Base-by-base conservation (phyloP, 2,797 vertebrate genomes). In the Cyprinodon diabolis region DNA sequence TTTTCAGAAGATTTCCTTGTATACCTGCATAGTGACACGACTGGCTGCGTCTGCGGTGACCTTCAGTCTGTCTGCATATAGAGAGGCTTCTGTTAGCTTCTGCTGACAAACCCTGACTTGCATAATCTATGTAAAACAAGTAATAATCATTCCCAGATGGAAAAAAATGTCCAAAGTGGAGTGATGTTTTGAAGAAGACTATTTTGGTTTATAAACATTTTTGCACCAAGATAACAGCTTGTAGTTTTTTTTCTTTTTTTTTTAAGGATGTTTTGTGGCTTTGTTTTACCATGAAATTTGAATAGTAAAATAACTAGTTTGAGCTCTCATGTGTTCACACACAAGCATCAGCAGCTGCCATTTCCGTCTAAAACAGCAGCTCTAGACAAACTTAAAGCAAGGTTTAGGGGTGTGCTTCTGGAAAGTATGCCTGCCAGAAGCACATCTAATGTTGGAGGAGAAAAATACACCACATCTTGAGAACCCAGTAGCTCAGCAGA, bases 1-100 rank as follows among this genome's bases (percentile, higher is more conserved):
- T 83, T 87, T 75, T 83, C 57, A 62, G 54, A 62, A 76, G 77
- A 75, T 74, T 89, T 87, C 82, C 85, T 83, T 0, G 0, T 83
- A 17, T 73, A 10, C 1, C 2, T 11, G 66, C 58, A 69, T 65
- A 1, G 14, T 58, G 25, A 58, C 9, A 25, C 0, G 35, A 7
- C 13, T 52, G 45, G 58, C 15, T 37, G 10, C 7, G 45, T 10
- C 2, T n/a, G n/a, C 19, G 5, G 3, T 8, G 11, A 71, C 37
- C 47, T 17, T n/a, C 3, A 12, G 7, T 0, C 25, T 48, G 13
- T 40, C 2, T 66, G 43, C 37, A 80, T 48, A 85, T 30, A 30
- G 8, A 68, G 48, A 63, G 21, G 17, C 47, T 15, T 48, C 56
- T 80, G 67, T 84, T 79, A 57, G 74, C 47, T 79, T 43, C 70